Evolutionary conservation across 2,797 vertebrate species (phyloP).

Genomic region (Cuniculus paca): DNA sequence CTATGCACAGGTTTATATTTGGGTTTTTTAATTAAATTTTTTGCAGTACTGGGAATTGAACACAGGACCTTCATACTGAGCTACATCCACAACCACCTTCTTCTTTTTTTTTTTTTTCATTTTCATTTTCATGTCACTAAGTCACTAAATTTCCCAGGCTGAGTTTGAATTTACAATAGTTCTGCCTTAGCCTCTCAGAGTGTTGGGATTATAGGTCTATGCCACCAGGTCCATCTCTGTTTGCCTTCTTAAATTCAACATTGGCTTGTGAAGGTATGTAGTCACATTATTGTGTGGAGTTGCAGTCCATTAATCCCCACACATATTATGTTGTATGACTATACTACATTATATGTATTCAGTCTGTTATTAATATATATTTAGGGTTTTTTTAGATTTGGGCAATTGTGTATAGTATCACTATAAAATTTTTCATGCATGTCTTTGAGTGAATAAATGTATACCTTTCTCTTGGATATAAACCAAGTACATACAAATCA

Average conservation of each 20-base stretch:
- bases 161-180: neutral
- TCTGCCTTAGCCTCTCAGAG: neutral
- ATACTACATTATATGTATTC: neutral
- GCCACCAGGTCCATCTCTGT: neutral
- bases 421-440: slow-evolving; percentile 4
- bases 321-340: slow-evolving; percentile 13
- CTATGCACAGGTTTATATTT: neutral
- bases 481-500: neutral
- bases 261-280: neutral
- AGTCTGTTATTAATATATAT: neutral
- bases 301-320: neutral
- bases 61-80: neutral
- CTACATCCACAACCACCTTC: neutral
- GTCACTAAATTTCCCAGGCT: neutral
- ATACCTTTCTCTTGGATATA: slow-evolving; percentile 1
- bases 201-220: neutral
- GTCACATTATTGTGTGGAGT: neutral
- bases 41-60: neutral
- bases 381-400: neutral
- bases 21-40: neutral
- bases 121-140: no score
- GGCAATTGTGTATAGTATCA: neutral
- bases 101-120: neutral
- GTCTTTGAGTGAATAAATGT: slow-evolving; percentile 3
- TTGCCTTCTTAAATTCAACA: slow-evolving; percentile 54